phyloP scores from a whole-genome alignment of 2,888 invertebrate species.

The Tiphia femorata region DNA sequence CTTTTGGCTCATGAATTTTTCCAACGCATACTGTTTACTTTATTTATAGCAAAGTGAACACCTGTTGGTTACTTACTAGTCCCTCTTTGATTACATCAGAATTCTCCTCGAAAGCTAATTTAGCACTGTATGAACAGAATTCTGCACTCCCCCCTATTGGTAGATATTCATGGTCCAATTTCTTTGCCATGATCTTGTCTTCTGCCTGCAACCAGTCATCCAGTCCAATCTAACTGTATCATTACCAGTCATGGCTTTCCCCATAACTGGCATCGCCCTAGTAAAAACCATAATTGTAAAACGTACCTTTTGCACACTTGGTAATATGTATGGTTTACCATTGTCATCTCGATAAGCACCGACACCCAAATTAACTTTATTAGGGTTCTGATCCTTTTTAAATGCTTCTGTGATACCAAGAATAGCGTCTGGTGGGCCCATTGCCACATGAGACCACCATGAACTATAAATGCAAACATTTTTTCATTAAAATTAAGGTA shows the following conservation, averaged over 20 bases:
- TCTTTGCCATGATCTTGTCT: slow-evolving; percentile 76
- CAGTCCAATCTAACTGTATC: not conserved
- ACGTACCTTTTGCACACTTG: slow-evolving; percentile 82
- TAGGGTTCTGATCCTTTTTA: slow-evolving; percentile 89
- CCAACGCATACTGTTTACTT: too few relatives aligned
- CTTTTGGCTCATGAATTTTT: too few relatives aligned
- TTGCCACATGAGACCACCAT: slow-evolving; percentile 90
- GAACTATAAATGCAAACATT: slow-evolving; percentile 72
- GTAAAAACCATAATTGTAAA: slow-evolving; percentile 7
- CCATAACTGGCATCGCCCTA: not conserved
- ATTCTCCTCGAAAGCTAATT: slow-evolving; percentile 88
- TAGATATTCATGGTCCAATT: slow-evolving; percentile 94
- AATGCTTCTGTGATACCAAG: slow-evolving; percentile 97
- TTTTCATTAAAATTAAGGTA: not conserved
- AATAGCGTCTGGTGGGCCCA: slow-evolving; percentile 99
- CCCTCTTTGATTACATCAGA: slow-evolving; percentile 78
- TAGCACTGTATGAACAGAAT: slow-evolving; percentile 87
- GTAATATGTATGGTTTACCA: slow-evolving; percentile 95
- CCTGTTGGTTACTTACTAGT: slow-evolving; percentile 83
- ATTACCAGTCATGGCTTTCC: not conserved
- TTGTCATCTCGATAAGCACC: slow-evolving; percentile 98
- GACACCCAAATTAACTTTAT: slow-evolving; percentile 96
- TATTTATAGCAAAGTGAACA: too few relatives aligned
- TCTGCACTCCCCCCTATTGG: slow-evolving; percentile 89
- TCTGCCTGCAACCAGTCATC: slow-evolving; percentile 79